Percentiles rank a stretch among this genome's conserved stretches.
phyloP scores from a whole-genome alignment of 2,797 vertebrate species.

The Streptopelia turtur region DNA sequence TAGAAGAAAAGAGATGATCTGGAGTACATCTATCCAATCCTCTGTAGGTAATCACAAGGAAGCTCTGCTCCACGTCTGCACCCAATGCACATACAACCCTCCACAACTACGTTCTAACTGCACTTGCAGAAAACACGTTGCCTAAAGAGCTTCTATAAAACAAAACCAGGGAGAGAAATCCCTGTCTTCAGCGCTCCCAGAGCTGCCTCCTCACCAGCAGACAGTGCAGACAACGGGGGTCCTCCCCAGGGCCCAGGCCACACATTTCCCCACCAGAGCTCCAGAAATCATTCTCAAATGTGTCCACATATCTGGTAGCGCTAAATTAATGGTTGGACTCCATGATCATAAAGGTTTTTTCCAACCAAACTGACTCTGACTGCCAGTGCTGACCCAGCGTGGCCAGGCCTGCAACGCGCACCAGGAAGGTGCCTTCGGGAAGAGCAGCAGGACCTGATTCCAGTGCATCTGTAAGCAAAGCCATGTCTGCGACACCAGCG shows the following conservation, averaged over 20 bases:
- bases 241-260: no score
- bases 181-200: not conserved
- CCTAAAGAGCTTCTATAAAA: not conserved
- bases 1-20: not conserved
- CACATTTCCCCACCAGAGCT: no score
- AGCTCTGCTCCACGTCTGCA: not conserved
- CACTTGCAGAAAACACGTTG: not conserved
- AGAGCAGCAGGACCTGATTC: not conserved
- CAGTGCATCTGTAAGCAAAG: not conserved
- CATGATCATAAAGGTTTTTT: no score
- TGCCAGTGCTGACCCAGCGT: not conserved
- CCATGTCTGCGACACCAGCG: not conserved
- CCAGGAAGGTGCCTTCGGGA: not conserved
- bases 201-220: not conserved
- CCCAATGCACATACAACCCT: fast-evolving
- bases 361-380: no score
- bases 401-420: not conserved
- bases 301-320: no score
- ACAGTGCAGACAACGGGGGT: fast-evolving
- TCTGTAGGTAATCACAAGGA: not conserved
- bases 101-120: not conserved
- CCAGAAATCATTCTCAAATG: no score
- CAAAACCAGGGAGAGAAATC: not conserved
- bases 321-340: no score
- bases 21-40: not conserved